These are phyloP conservation scores for Argyrosomus japonicus DNA, from an alignment of 2,113 vertebrate genomes.

Conservation along the genomic window DNA sequence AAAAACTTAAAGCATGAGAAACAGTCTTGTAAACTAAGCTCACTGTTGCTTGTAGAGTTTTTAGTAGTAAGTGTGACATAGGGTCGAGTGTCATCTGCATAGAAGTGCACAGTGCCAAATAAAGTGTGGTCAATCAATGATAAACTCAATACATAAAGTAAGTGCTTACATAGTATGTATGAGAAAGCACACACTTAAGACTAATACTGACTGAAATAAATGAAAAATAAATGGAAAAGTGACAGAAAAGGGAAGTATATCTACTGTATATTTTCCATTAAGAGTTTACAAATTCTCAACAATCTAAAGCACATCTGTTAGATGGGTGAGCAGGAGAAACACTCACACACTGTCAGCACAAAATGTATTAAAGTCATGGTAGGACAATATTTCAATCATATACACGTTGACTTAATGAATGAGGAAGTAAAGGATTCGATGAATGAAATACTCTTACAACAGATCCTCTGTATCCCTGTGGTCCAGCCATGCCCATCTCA, in stretches of 20 bases:
- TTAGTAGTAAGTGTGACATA: neutral
- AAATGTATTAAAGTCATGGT: no score
- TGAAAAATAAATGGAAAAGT: no score
- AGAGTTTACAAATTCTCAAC: neutral
- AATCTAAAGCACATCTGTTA: neutral
- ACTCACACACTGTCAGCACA: no score
- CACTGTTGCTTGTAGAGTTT: neutral
- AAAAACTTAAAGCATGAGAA: neutral
- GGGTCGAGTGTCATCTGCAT: neutral
- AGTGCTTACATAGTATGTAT: neutral
- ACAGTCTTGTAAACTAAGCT: neutral
- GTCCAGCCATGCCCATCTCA: slow-evolving; percentile 72
- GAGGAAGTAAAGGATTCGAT: neutral
- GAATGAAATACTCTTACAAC: slow-evolving; percentile 71
- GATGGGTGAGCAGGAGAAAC: neutral
- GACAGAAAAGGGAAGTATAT: neutral
- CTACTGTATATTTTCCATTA: neutral
- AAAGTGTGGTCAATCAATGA: neutral
- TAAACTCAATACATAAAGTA: neutral
- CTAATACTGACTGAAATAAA: neutral
- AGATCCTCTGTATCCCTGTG: slow-evolving; percentile 77
- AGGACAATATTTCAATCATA: neutral
- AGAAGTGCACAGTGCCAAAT: neutral
- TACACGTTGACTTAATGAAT: neutral
- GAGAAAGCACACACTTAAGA: neutral